A percentile compares a stretch with the other conserved stretches of the same genome.
Evolutionary conservation across 2,797 vertebrate species (phyloP).

Genomic region (Syndactyla subalaris): DNA sequence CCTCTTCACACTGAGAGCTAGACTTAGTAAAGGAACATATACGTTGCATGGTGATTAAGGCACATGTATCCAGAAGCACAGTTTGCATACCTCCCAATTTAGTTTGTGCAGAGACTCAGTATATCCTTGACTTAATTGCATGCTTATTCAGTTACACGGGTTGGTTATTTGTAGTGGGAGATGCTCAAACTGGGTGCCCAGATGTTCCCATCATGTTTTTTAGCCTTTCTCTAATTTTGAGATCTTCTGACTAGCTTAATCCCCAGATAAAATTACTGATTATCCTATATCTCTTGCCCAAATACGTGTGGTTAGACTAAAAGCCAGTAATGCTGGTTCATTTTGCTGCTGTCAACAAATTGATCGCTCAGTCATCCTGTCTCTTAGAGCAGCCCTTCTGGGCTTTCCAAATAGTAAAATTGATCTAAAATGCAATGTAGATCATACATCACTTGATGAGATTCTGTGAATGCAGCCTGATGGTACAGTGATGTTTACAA

Average conservation of each 20-base stretch:
- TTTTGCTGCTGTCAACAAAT: slow-evolving; percentile 27
- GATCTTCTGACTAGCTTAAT: slow-evolving; percentile 15
- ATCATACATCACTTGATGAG: not conserved
- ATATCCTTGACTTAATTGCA: not conserved
- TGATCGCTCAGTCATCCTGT: not conserved
- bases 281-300: not conserved
- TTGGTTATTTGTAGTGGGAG: not conserved
- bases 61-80: not conserved
- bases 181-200: not conserved
- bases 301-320: not conserved
- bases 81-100: not conserved
- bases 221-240: slow-evolving; percentile 2
- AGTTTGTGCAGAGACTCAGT: not conserved
- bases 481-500: not conserved
- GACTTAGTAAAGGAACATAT: not conserved
- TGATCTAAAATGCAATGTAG: slow-evolving; percentile 28
- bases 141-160: not conserved
- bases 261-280: not conserved
- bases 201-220: not conserved
- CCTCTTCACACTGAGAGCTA: not conserved
- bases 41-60: not conserved
- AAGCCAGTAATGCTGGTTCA: slow-evolving; percentile 5
- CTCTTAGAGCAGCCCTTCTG: slow-evolving; percentile 8
- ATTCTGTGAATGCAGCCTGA: not conserved
- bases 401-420: slow-evolving; percentile 42